phyloP scores from a whole-genome alignment of 2,797 vertebrate species.

The Cephalopachus bancanus region DNA sequence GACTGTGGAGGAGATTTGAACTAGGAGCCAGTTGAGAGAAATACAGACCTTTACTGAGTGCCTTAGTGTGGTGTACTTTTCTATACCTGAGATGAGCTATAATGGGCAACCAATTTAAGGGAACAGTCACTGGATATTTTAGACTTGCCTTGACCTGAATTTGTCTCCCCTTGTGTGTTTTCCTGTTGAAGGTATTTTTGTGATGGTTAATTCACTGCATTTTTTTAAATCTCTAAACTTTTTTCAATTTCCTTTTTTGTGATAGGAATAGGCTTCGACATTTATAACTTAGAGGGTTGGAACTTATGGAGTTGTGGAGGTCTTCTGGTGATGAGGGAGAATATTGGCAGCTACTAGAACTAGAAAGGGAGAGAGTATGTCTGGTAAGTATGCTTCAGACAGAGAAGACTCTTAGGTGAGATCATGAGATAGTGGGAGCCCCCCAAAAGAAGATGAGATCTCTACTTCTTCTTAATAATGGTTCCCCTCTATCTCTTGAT shows the following conservation, averaged over 20 bases:
- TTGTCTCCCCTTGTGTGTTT: conserved; percentile 50
- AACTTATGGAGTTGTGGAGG: not conserved
- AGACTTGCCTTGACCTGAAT: conserved; percentile 59
- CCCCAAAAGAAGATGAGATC: not conserved
- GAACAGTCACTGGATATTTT: conserved; percentile 24
- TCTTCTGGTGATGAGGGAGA: not conserved
- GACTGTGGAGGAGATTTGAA: not conserved
- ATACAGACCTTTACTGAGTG: not conserved
- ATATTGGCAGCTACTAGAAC: not conserved
- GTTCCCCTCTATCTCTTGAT: not conserved
- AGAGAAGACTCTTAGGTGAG: not conserved
- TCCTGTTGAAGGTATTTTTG: conserved; percentile 45
- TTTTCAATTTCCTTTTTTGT: not conserved
- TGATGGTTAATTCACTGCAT: conserved; percentile 43
- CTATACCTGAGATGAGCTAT: not conserved
- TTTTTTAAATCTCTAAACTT: not conserved
- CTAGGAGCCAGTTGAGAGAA: not conserved
- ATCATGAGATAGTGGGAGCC: not conserved
- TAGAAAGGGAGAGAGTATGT: not conserved
- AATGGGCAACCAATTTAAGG: conserved; percentile 2
- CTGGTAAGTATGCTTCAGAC: not conserved
- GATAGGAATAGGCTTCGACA: not conserved
- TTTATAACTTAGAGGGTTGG: not conserved
- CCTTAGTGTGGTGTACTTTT: not conserved
- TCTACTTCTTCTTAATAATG: not conserved